A percentile compares a stretch with the other conserved stretches of the same genome.
Conservation (phyloP, 1,140 invertebrate species). For the Diorhabda carinulata region DNA sequence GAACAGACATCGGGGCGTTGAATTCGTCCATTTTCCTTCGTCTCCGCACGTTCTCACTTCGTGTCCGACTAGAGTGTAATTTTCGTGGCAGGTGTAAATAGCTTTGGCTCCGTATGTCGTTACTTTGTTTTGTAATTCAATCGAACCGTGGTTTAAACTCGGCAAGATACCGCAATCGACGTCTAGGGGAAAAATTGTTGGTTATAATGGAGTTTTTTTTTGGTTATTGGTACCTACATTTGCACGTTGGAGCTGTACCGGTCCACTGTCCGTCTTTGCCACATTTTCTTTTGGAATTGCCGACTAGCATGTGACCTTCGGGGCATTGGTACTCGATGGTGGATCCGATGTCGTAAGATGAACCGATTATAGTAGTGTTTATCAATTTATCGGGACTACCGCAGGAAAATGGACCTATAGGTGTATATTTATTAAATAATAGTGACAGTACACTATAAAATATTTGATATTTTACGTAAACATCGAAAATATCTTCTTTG, state of each 20-base stretch:
- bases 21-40: constrained; percentile 75
- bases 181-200: constrained; percentile 52
- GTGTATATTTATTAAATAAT: background rate
- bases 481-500: no score
- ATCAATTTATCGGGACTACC: constrained; percentile 80
- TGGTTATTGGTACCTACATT: constrained; percentile 60
- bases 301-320: constrained; percentile 77
- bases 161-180: constrained; percentile 75
- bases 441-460: no score
- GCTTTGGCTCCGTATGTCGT: constrained; percentile 77
- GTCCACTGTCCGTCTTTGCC: constrained; percentile 74
- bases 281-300: constrained; percentile 66
- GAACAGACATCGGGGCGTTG: constrained; percentile 74
- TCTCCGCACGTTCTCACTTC: constrained; percentile 70
- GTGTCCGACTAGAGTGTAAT: constrained; percentile 78
- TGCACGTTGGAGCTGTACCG: constrained; percentile 72
- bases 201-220: background rate
- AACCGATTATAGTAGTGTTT: constrained; percentile 77
- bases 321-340: constrained; percentile 76
- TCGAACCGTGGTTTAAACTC: constrained; percentile 68
- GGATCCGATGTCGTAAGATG: constrained; percentile 65
- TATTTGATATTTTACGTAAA: no score
- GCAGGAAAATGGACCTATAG: constrained; percentile 74
- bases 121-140: constrained; percentile 62
- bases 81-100: constrained; percentile 73